Evolutionary conservation across 2,888 invertebrate species (phyloP), one percentile per base, ranked within the genome.

Genomic region (Oxystoma pomonae): DNA sequence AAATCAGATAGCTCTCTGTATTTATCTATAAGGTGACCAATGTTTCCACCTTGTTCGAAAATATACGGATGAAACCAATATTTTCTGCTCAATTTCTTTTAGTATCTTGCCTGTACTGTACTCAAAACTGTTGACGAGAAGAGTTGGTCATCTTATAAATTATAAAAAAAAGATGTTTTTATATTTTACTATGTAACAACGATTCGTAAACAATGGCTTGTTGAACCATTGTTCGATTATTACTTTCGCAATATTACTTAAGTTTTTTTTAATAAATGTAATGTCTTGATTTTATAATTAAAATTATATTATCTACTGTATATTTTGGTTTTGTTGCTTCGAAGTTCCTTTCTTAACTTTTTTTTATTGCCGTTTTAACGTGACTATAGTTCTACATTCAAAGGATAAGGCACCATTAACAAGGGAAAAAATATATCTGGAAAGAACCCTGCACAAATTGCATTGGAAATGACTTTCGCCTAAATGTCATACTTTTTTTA

Each of bases 161-260:
- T 67, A 62, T 64, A 62, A 20, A 20, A 64, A 60, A 59, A 62
- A 57, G 59, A 62, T 70, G 67, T 72, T 65, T 69, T 71, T 63
- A 68, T 65, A 72, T 67, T 67, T 69, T 72, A 71, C 73, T 73
- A 72, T 69, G 68, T 71, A 74, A 72, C 69, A 68, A 72, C 69
- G 69, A 72, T 70, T 72, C 70, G 63, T 72, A 67, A 17, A 53
- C n/a, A 53, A 17, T 53, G 53, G 7, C n/a, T 53, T 53, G 53
- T 53, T 17, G 53, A 16, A 7, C 7, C 53, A 53, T 53, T 69
- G 64, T 68, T 65, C 35, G 35, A 67, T 70, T 68, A 62, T 65
- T 65, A 66, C 65, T 60, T 74, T 74, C 74, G 76, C 76, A 76
- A 76, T 76, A 76, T 75, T 76, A 76, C 72, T 71, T 75, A 75